These are phyloP conservation scores for Neocrepidodera transversa DNA, from an alignment of 2,888 invertebrate species.

Conservation along the genomic window DNA sequence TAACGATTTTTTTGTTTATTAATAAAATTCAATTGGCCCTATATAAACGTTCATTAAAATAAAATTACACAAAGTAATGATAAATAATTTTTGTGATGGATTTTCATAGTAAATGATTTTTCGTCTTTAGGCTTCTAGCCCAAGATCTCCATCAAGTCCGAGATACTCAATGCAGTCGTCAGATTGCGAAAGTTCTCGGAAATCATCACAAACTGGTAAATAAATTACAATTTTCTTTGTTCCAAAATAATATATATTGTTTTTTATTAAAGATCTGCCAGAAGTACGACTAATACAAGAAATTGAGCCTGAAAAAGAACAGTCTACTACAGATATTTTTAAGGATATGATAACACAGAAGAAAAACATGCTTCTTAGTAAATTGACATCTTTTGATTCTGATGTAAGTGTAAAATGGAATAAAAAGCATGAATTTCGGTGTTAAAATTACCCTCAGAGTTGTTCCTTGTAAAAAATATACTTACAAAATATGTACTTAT, in stretches of 20 bases:
- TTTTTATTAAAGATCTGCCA: slow-evolving; percentile 62
- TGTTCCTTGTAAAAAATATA: slow-evolving; percentile 22
- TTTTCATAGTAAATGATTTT: background rate
- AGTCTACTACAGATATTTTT: slow-evolving; percentile 89
- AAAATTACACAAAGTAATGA: too few species aligned
- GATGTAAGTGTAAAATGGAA: slow-evolving; percentile 72
- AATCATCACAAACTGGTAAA: slow-evolving; percentile 72
- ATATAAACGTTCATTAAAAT: too few species aligned
- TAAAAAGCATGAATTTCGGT: slow-evolving; percentile 17
- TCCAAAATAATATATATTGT: slow-evolving; percentile 2
- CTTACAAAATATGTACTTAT: background rate
- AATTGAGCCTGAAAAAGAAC: slow-evolving; percentile 69
- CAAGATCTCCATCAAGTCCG: slow-evolving; percentile 71
- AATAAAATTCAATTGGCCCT: too few species aligned
- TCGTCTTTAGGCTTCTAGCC: slow-evolving; percentile 66
- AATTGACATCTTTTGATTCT: slow-evolving; percentile 87
- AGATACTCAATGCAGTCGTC: slow-evolving; percentile 64
- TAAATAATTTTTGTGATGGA: background rate
- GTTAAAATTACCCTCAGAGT: slow-evolving; percentile 1
- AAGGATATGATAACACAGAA: slow-evolving; percentile 94
- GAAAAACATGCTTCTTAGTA: slow-evolving; percentile 83
- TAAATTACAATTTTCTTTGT: background rate
- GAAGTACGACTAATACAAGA: slow-evolving; percentile 68
- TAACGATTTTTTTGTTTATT: too few species aligned
- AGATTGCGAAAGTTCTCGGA: slow-evolving; percentile 65